phyloP scores from a whole-genome alignment of 2,113 vertebrate genomes.

The Cyanistes caeruleus region DNA sequence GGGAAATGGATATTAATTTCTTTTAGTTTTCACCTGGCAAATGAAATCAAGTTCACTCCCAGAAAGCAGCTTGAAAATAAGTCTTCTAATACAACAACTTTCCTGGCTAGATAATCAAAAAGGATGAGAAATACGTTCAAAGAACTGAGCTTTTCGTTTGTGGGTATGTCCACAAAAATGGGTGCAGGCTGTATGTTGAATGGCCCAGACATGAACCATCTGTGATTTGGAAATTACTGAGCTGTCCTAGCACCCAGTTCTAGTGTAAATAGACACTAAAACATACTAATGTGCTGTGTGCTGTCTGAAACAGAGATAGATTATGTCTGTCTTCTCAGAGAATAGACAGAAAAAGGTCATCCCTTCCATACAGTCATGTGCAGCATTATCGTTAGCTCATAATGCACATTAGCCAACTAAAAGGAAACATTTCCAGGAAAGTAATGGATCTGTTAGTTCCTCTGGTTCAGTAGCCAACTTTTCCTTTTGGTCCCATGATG shows the following conservation, averaged over 20 bases:
- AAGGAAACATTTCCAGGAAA: conserved; percentile 58
- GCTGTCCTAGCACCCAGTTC: conserved; percentile 12
- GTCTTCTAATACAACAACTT: not conserved
- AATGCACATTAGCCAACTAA: conserved; percentile 43
- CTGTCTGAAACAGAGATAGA: conserved; percentile 49
- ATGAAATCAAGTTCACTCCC: not conserved
- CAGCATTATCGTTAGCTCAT: conserved; percentile 37
- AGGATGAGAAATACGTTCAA: not conserved
- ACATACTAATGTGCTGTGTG: not conserved
- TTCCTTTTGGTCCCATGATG: conserved; percentile 52
- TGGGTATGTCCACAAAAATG: not conserved
- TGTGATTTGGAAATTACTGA: conserved; percentile 20
- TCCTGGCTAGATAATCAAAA: not conserved
- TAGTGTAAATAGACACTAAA: conserved; percentile 43
- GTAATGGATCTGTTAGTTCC: conserved; percentile 52
- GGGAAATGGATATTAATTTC: not conserved
- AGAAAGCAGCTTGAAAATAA: not conserved
- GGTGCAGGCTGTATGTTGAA: not conserved
- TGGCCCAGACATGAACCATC: conserved; percentile 49
- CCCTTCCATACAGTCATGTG: conserved; percentile 12
- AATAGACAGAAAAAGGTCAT: conserved; percentile 47
- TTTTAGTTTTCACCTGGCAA: not conserved
- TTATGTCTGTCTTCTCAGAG: conserved; percentile 44
- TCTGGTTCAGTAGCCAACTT: conserved; percentile 52
- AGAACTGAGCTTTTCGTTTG: not conserved